Conservation (phyloP, 1,140 invertebrate genomes). For the Macrosteles quadrilineatus region DNA sequence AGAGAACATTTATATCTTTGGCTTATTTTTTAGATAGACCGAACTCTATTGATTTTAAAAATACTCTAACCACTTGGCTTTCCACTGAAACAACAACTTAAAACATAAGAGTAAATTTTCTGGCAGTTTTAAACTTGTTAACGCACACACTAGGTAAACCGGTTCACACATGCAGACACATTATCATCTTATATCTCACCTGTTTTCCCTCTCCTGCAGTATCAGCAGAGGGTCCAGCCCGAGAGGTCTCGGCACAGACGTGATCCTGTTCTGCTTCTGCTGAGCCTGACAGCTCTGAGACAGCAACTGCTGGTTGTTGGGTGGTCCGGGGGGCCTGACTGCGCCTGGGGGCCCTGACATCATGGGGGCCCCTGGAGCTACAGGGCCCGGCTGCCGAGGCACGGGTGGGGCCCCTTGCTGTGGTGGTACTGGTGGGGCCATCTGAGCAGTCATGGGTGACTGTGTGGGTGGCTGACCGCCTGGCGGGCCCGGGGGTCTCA, state of each 20-base stretch:
- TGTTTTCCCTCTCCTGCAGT: conserved; percentile 93
- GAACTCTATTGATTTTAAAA: too few relatives aligned
- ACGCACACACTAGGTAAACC: too few relatives aligned
- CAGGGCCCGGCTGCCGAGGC: neutral
- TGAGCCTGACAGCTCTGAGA: conserved; percentile 60
- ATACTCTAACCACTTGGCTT: too few relatives aligned
- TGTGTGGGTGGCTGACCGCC: conserved; percentile 61
- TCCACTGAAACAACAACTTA: too few relatives aligned
- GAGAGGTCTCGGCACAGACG: conserved; percentile 85
- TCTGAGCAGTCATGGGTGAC: conserved; percentile 59
- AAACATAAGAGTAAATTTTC: too few relatives aligned
- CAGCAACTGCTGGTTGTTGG: conserved; percentile 45
- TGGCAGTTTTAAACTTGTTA: too few relatives aligned
- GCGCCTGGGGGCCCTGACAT: neutral
- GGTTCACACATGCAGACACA: too few relatives aligned
- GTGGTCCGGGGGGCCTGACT: conserved; percentile 41
- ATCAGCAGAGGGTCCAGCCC: conserved; percentile 93
- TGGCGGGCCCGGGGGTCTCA: conserved; percentile 48
- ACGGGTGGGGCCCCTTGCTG: conserved; percentile 50
- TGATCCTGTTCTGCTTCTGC: conserved; percentile 76
- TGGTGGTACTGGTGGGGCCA: conserved; percentile 57
- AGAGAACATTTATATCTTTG: too few relatives aligned
- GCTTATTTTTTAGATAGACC: too few relatives aligned
- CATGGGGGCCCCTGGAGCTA: neutral
- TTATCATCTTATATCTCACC: too few relatives aligned